Conservation (phyloP, 2,888 invertebrate genomes). For the Drosophila siamana region DNA sequence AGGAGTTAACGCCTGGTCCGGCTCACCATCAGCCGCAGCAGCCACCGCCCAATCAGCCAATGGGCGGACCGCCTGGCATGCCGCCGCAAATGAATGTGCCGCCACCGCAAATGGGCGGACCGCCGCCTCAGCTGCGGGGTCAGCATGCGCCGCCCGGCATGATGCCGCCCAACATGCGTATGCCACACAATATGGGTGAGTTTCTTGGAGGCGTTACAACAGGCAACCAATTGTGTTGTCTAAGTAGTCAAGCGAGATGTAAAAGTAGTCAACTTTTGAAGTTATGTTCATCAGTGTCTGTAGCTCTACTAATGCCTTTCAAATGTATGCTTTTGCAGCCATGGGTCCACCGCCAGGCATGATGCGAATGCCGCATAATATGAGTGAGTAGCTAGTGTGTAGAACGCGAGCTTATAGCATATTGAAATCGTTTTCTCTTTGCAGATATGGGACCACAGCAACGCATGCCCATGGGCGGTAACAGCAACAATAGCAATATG, state of each 20-base stretch:
- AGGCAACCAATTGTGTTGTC: too few species aligned
- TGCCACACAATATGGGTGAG: slow-evolving; percentile 74
- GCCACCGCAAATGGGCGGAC: slow-evolving; percentile 78
- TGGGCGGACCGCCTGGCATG: slow-evolving; percentile 66
- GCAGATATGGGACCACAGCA: slow-evolving; percentile 81
- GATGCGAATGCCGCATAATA: slow-evolving; percentile 66
- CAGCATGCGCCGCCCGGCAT: slow-evolving; percentile 63
- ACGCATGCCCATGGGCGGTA: slow-evolving; percentile 61
- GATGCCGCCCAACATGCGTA: slow-evolving; percentile 78
- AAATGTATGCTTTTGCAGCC: slow-evolving; percentile 35
- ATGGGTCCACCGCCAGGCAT: slow-evolving; percentile 81
- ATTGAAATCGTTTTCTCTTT: slow-evolving; percentile 3
- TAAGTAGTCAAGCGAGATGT: too few species aligned
- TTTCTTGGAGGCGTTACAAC: too few species aligned
- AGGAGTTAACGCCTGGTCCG: slow-evolving; percentile 89
- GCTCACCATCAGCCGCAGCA: slow-evolving; percentile 79
- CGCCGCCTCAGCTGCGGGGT: slow-evolving; percentile 76
- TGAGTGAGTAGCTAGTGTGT: slow-evolving; percentile 35
- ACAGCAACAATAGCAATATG: slow-evolving; percentile 46
- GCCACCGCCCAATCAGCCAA: slow-evolving; percentile 66
- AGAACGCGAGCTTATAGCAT: too few species aligned
- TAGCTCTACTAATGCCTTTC: too few species aligned
- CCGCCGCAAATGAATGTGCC: slow-evolving; percentile 66
- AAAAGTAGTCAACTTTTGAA: too few species aligned
- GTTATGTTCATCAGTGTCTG: too few species aligned